Base-by-base conservation (phyloP, 2,797 vertebrate genomes). In the Tokudaia tokunoshimensis region DNA sequence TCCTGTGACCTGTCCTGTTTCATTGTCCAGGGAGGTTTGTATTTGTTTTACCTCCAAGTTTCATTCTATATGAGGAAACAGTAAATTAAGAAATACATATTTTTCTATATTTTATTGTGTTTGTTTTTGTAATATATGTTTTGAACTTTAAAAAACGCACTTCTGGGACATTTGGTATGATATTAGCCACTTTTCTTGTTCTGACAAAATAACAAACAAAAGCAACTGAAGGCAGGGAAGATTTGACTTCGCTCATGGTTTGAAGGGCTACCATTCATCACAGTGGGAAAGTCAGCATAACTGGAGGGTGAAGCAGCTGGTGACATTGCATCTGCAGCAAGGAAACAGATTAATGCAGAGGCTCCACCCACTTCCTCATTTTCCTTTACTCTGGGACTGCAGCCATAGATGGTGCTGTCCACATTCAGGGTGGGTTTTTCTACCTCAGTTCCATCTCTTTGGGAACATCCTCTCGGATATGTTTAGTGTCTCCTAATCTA, bases 101-200 rank as follows among this genome's bases (percentile, higher is more conserved):
- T 75, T 47, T 11, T 57, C 41, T 52, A 55, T 74, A 84, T 88
- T 74, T 84, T 1, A 0, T 57, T 41, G 34, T 70, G 15, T 31
- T 89, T 44, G 29, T 57, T 96, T 97, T 74, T 57, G 44, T 57
- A 92, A 76, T 24, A 93, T 83, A 90, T n/a, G 12, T 87, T 91
- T 17, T 3, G 74, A 89, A 50, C 31, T 15, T 47, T 14, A 57
- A 63, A 75, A 78, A 50, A 67, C 20, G 1, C 37, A 61, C n/a
- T 37, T 81, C 52, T 7, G 17, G 79, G 50, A n/a, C n/a, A 19
- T 72, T 93, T 93, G 65, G 52, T 57, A 87, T 37, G 22, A 17
- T 6, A 13, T 52, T 80, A n/a, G 41, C 55, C 31, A 63, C 41
- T 17, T 22, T 78, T 63, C 74, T 47, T 29, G 41, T 20, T 61